Evolutionary conservation across 35 echinoderm and acorn worm genomes (phyloP).

Genomic region (Heliocidaris erythrogramma): DNA sequence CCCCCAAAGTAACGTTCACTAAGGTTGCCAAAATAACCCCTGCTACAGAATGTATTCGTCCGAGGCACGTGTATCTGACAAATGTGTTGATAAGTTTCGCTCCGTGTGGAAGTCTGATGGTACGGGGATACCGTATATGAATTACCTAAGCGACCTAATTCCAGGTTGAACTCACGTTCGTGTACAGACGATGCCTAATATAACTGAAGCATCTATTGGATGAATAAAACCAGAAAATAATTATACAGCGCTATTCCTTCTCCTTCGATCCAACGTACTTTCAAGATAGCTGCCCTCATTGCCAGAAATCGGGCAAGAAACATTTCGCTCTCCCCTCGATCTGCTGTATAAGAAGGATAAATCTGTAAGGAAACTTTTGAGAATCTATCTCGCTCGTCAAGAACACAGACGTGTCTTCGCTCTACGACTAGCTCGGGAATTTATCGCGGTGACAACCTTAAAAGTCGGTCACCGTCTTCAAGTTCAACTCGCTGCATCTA

Average conservation of each 20-base stretch:
- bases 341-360: background rate
- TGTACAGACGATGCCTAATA: background rate
- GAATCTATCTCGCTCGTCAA: background rate
- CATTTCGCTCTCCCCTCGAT: background rate
- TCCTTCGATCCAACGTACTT: background rate
- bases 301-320: slow-evolving; percentile 24
- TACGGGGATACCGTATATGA: background rate
- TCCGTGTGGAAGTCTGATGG: background rate
- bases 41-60: slow-evolving; percentile 10
- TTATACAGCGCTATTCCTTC: background rate
- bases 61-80: slow-evolving; percentile 33
- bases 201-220: background rate
- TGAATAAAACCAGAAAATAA: background rate
- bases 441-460: background rate
- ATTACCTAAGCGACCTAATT: slow-evolving; percentile 44
- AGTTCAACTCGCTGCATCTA: background rate
- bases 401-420: background rate
- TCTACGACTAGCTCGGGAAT: background rate
- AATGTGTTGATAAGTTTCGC: slow-evolving; percentile 29
- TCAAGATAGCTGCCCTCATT: slow-evolving; percentile 14
- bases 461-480: background rate
- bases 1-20: background rate
- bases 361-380: background rate
- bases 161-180: slow-evolving; percentile 17
- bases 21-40: background rate